These are phyloP conservation scores for Poecilia velifera DNA, from an alignment of 2,797 vertebrate species.

Conservation along the genomic window DNA sequence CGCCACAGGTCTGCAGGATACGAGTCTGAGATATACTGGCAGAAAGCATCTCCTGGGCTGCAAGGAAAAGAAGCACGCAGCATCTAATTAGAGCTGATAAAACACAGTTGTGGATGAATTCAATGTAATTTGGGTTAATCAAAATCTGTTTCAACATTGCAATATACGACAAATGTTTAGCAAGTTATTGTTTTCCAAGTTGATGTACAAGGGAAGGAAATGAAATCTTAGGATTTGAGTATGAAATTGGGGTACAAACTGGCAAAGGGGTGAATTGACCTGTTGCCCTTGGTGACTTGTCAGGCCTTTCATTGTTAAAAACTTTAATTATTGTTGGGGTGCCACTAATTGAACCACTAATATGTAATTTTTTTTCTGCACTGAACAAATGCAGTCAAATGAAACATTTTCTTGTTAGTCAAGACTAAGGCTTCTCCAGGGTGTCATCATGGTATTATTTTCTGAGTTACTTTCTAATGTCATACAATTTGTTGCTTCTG, in stretches of 20 bases:
- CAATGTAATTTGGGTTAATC: neutral
- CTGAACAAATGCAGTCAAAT: neutral
- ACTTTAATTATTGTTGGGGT: neutral
- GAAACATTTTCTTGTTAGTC: neutral
- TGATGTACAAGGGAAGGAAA: neutral
- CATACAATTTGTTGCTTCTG: neutral
- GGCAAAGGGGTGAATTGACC: neutral
- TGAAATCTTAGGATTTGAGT: neutral
- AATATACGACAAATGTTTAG: neutral
- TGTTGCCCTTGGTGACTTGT: neutral
- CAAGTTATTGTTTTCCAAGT: neutral
- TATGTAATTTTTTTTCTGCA: neutral
- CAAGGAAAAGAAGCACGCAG: constrained; percentile 6
- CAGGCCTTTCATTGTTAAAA: neutral
- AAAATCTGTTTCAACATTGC: neutral
- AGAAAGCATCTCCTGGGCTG: constrained; percentile 88
- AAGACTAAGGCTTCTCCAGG: neutral
- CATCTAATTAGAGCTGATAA: constrained; percentile 8
- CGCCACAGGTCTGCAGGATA: constrained; percentile 85
- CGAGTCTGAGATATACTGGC: constrained; percentile 89
- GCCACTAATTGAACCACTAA: neutral
- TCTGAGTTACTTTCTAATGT: neutral
- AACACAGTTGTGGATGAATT: neutral
- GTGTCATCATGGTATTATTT: neutral
- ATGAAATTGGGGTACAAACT: neutral